phyloP scores from a whole-genome alignment of 92 coral and sea anemone species.

The Umimayanthus kanabou region DNA sequence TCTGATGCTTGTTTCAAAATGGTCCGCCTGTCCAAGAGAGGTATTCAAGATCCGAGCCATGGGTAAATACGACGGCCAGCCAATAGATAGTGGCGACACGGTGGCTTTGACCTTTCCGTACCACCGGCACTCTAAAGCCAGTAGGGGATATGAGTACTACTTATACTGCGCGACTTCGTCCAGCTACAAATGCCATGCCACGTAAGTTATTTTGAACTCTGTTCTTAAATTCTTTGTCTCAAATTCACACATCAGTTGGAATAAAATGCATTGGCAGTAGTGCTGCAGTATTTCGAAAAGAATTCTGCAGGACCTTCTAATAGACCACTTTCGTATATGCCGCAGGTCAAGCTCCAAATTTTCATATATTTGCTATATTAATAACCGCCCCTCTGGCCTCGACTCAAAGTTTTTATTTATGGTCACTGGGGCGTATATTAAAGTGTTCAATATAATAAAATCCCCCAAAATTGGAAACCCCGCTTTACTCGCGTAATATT shows the following conservation, averaged over 20 bases:
- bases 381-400: too few relatives aligned
- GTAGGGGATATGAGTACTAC: neutral
- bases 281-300: too few relatives aligned
- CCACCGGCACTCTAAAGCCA: neutral
- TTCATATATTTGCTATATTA: too few relatives aligned
- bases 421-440: too few relatives aligned
- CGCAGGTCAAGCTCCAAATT: too few relatives aligned
- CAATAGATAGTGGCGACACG: conserved; percentile 73
- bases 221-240: neutral
- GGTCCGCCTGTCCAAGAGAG: conserved; percentile 56
- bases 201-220: neutral
- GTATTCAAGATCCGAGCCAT: conserved; percentile 60
- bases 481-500: too few relatives aligned
- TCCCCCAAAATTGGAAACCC: too few relatives aligned
- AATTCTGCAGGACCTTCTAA: too few relatives aligned
- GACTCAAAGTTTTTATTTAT: too few relatives aligned
- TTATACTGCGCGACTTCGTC: neutral
- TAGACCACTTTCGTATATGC: too few relatives aligned
- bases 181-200: neutral
- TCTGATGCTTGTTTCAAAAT: conserved; percentile 36
- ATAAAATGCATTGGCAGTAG: too few relatives aligned
- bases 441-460: too few relatives aligned
- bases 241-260: neutral
- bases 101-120: conserved; percentile 45
- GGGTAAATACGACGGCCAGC: conserved; percentile 74